These are phyloP conservation scores for Epizoanthus fatuus DNA, from an alignment of 92 coral and sea anemone species.

Conservation along the genomic window DNA sequence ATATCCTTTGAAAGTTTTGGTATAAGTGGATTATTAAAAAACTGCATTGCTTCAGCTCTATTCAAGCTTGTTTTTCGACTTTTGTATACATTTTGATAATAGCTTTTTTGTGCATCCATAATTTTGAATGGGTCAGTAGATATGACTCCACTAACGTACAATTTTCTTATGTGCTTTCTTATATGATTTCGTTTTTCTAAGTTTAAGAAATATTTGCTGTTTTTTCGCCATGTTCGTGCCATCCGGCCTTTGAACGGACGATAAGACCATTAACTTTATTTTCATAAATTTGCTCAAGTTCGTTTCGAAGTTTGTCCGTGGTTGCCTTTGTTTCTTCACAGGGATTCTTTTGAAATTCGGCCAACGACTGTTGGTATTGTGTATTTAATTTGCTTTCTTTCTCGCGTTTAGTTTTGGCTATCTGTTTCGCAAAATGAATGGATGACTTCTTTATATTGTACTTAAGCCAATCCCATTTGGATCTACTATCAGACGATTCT, in stretches of 20 bases:
- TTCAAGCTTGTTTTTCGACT: background rate
- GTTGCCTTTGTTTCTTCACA: background rate
- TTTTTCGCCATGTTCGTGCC: constrained; percentile 31
- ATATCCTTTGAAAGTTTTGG: background rate
- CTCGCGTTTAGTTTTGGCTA: background rate
- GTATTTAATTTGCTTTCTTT: background rate
- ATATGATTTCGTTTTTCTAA: constrained; percentile 19
- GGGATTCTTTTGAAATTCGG: background rate
- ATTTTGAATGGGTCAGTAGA: constrained; percentile 19
- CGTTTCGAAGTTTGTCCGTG: background rate
- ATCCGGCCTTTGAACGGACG: constrained; percentile 23
- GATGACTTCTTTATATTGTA: too few species aligned
- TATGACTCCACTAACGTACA: constrained; percentile 18
- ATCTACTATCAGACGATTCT: background rate
- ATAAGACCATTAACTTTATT: constrained; percentile 18
- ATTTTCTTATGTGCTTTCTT: constrained; percentile 25
- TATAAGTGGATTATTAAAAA: background rate
- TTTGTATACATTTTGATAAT: background rate
- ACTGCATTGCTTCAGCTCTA: background rate
- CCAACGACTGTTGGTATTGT: background rate
- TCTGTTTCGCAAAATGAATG: background rate
- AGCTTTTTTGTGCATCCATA: constrained; percentile 9
- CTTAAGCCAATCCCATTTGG: too few species aligned
- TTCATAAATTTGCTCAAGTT: constrained; percentile 22
- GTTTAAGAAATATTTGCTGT: constrained; percentile 8